Conservation (phyloP, 2,797 vertebrate genomes). For the Tamandua tetradactyla region DNA sequence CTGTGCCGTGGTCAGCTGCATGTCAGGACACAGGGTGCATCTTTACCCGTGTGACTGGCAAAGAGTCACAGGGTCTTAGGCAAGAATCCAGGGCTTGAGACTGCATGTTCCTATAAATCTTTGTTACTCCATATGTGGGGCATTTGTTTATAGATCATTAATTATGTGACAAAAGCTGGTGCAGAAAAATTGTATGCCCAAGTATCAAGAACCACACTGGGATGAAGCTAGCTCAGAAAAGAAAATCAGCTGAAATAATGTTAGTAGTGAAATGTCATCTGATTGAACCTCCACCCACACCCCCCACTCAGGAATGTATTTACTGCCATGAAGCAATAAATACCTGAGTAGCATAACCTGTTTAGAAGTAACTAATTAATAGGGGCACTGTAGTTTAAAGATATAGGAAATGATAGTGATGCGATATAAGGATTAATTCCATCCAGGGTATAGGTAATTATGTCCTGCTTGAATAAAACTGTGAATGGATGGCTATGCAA, state of each 20-base stretch:
- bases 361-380: neutral
- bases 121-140: neutral
- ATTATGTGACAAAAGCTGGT: neutral
- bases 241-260: neutral
- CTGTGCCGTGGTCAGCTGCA: neutral
- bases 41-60: too few species aligned
- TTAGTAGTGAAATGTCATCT: neutral
- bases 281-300: too few species aligned
- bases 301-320: neutral
- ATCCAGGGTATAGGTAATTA: neutral
- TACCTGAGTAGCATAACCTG: neutral
- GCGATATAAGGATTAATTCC: neutral
- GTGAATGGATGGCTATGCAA: neutral
- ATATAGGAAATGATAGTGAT: neutral
- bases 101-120: neutral
- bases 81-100: neutral
- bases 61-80: neutral
- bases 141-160: neutral
- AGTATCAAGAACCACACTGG: neutral
- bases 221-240: neutral
- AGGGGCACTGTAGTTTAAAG: neutral
- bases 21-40: neutral
- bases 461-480: constrained; percentile 23
- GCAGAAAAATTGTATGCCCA: neutral
- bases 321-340: neutral